These are phyloP conservation scores for Drosophila imparisetae DNA, from an alignment of 2,888 invertebrate genomes.

Conservation along the genomic window DNA sequence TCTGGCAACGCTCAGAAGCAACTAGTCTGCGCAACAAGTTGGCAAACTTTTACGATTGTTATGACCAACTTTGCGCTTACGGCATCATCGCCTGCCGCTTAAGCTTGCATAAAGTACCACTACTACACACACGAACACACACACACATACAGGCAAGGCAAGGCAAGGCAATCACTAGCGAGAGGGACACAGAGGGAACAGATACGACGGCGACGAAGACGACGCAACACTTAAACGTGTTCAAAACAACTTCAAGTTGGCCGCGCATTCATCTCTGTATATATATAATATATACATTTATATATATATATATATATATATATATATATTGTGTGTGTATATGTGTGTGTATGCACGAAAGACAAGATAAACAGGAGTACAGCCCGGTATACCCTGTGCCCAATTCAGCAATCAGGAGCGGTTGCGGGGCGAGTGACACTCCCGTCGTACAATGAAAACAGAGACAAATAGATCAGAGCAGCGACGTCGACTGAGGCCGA, in stretches of 20 bases:
- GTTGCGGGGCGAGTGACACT: background rate
- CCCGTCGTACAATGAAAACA: conserved; percentile 41
- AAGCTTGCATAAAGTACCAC: conserved; percentile 72
- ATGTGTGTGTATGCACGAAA: conserved; percentile 29
- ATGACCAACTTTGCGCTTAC: conserved; percentile 78
- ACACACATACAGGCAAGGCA: conserved; percentile 20
- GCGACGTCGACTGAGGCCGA: conserved; percentile 25
- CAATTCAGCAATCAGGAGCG: conserved; percentile 30
- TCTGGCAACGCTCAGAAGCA: conserved; percentile 63
- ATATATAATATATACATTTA: conserved; percentile 4
- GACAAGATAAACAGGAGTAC: conserved; percentile 66
- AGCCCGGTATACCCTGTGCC: conserved; percentile 47
- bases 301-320: conserved; percentile 6
- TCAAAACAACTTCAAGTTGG: conserved; percentile 65
- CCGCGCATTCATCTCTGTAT: conserved; percentile 36
- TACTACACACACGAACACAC: conserved; percentile 24
- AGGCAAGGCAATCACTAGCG: conserved; percentile 17
- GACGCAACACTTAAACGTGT: conserved; percentile 58
- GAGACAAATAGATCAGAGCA: conserved; percentile 58
- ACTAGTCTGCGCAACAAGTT: conserved; percentile 72
- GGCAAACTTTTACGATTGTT: conserved; percentile 73
- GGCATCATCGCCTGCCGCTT: conserved; percentile 64
- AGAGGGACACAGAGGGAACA: conserved; percentile 7
- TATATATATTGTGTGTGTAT: conserved; percentile 13
- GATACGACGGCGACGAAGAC: background rate